These are phyloP conservation scores for Paedocypris micromegethes DNA, from an alignment of 2,797 vertebrate species.

Conservation along the genomic window DNA sequence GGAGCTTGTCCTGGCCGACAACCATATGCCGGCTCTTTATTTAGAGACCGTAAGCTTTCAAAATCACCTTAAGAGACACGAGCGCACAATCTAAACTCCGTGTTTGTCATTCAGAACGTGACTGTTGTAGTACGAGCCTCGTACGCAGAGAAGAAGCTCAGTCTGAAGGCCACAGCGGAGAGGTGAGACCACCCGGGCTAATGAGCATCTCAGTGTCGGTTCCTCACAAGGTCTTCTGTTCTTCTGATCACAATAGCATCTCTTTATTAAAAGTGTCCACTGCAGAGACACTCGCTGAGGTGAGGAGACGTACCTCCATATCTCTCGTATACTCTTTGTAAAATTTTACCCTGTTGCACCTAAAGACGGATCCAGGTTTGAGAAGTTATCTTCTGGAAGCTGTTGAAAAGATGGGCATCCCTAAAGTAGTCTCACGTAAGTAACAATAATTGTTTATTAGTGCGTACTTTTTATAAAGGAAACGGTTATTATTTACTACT, in stretches of 20 bases:
- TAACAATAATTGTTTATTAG: too few species aligned
- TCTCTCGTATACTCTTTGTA: neutral
- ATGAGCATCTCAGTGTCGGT: neutral
- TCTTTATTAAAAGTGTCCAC: conserved; percentile 51
- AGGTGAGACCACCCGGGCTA: conserved; percentile 60
- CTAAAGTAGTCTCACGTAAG: conserved; percentile 74
- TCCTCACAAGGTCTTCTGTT: neutral
- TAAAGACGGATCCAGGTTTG: conserved; percentile 52
- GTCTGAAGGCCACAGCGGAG: conserved; percentile 54
- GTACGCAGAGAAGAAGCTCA: conserved; percentile 73
- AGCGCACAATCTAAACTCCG: neutral
- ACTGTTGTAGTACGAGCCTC: conserved; percentile 60
- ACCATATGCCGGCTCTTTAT: conserved; percentile 50
- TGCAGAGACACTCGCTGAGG: conserved; percentile 35
- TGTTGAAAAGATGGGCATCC: conserved; percentile 66
- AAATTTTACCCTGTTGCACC: neutral
- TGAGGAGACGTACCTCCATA: conserved; percentile 15
- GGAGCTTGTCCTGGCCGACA: conserved; percentile 54
- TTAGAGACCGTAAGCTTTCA: conserved; percentile 69
- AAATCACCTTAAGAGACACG: neutral
- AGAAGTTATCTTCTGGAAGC: conserved; percentile 63
- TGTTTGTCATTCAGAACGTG: conserved; percentile 57
- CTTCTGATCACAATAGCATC: conserved; percentile 44
- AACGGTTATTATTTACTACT: too few species aligned
- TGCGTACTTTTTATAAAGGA: too few species aligned